A percentile compares a stretch with the other conserved stretches of the same genome.
These are phyloP conservation scores for Drosophila siamana DNA, from an alignment of 2,888 invertebrate genomes.

Conservation along the genomic window DNA sequence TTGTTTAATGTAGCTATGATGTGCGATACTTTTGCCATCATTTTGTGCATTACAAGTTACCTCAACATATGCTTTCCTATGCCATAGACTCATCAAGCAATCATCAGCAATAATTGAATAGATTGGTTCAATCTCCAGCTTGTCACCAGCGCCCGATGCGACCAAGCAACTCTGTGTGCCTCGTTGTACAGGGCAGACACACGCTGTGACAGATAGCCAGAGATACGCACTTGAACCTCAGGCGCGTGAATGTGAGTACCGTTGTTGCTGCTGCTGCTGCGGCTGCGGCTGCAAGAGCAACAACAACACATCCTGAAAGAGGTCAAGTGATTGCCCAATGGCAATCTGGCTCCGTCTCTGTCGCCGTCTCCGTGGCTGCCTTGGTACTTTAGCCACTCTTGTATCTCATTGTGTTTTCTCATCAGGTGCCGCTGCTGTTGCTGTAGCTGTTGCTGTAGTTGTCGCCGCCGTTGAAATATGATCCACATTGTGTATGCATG, in stretches of 20 bases:
- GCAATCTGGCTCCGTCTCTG: too few species aligned
- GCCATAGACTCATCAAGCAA: too few species aligned
- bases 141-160: too few species aligned
- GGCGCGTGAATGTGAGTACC: conserved; percentile 40
- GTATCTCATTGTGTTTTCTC: conserved; percentile 82
- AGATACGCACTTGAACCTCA: conserved; percentile 74
- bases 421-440: conserved; percentile 79
- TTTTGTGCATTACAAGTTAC: too few species aligned
- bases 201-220: conserved; percentile 9
- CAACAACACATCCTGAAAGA: conserved; percentile 81
- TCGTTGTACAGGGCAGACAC: conserved; percentile 36
- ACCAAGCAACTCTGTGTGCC: background rate
- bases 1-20: too few species aligned
- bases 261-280: conserved; percentile 43
- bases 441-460: conserved; percentile 7
- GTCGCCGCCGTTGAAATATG: conserved; percentile 78
- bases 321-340: conserved; percentile 81
- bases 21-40: too few species aligned
- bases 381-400: conserved; percentile 27
- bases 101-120: too few species aligned
- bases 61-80: too few species aligned
- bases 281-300: conserved; percentile 19
- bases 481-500: conserved; percentile 83
- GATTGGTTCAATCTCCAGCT: too few species aligned
- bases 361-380: conserved; percentile 24